phyloP scores from a whole-genome alignment of 2,113 vertebrate species.

The Mirza zaza region DNA sequence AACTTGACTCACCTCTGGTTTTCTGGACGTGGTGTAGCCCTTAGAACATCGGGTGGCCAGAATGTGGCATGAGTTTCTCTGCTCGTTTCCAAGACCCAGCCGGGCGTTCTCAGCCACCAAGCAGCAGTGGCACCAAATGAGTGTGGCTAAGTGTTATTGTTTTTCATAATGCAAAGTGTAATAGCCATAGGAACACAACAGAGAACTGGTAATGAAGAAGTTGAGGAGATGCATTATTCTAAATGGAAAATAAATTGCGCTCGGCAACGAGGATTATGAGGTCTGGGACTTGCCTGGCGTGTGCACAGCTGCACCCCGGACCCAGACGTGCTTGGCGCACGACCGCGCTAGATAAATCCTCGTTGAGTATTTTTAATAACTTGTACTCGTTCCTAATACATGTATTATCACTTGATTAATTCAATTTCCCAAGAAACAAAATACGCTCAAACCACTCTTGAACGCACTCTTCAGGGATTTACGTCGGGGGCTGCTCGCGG shows the following conservation, averaged over 20 bases:
- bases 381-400: background rate
- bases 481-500: accelerated
- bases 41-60: accelerated
- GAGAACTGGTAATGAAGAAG: background rate
- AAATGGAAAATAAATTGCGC: constrained; percentile 1
- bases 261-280: background rate
- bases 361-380: constrained; percentile 20
- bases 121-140: background rate
- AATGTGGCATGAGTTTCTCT: background rate
- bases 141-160: too few species aligned
- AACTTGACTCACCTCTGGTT: background rate
- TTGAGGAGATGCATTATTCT: background rate
- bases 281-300: background rate
- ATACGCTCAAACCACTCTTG: background rate
- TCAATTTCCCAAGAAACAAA: constrained; percentile 23
- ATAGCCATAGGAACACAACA: background rate
- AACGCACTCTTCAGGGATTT: background rate
- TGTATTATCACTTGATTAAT: constrained; percentile 9
- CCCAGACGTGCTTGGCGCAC: background rate
- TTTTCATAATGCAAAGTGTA: constrained; percentile 7
- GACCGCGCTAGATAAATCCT: background rate
- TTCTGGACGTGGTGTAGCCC: background rate
- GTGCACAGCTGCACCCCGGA: background rate
- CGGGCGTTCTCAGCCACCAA: background rate
- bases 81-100: accelerated